These are phyloP conservation scores for Danio kyathit DNA, from an alignment of 2,797 vertebrate genomes.

Conservation along the genomic window DNA sequence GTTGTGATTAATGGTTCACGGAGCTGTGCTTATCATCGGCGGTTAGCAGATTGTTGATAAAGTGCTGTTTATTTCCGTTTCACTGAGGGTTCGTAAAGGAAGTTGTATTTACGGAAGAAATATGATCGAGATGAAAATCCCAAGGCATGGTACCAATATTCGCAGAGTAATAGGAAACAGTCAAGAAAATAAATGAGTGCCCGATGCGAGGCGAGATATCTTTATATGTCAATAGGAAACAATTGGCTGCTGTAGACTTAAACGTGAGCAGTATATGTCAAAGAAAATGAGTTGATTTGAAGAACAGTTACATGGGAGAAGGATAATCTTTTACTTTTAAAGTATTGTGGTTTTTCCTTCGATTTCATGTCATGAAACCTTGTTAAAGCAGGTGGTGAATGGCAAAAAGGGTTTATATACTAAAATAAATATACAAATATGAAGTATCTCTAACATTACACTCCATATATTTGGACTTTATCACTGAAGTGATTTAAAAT, in stretches of 20 bases:
- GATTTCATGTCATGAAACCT: neutral
- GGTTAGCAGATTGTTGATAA: constrained; percentile 45
- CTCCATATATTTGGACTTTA: no score
- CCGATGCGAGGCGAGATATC: constrained; percentile 54
- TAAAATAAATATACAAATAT: no score
- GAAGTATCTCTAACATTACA: no score
- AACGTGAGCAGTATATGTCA: constrained; percentile 11
- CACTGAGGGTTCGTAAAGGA: constrained; percentile 24
- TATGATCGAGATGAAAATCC: constrained; percentile 36
- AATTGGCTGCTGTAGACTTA: neutral
- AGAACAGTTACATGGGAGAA: neutral
- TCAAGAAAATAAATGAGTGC: constrained; percentile 71
- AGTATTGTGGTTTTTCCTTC: neutral
- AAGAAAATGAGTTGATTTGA: neutral
- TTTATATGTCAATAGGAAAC: constrained; percentile 4
- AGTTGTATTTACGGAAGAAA: constrained; percentile 28
- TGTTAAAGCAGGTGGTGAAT: neutral
- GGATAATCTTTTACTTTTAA: neutral
- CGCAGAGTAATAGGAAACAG: constrained; percentile 57
- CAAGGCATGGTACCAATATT: constrained; percentile 30
- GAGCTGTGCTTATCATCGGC: constrained; percentile 17
- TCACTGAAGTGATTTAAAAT: no score
- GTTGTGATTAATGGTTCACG: constrained; percentile 40
- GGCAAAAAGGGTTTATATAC: no score
- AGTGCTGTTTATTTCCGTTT: constrained; percentile 39